A percentile compares a stretch with the other conserved stretches of the same genome.
phyloP scores from a whole-genome alignment of 2,797 vertebrate species.

The Anableps anableps region DNA sequence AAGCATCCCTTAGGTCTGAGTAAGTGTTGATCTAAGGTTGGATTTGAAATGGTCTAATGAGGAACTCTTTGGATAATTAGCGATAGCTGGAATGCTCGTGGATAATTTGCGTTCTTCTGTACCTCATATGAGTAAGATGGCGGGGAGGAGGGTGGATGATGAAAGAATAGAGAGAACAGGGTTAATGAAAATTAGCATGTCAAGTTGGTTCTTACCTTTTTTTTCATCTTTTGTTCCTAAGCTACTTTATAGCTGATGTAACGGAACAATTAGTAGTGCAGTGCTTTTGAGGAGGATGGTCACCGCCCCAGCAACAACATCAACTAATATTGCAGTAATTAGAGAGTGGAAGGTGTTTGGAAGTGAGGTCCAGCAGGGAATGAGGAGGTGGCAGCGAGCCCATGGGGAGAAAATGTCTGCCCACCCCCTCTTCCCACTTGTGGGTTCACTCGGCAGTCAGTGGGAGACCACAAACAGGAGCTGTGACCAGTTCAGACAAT shows the following conservation, averaged over 20 bases:
- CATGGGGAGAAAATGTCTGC: constrained; percentile 79
- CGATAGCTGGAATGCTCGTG: constrained; percentile 81
- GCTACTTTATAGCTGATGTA: constrained; percentile 84
- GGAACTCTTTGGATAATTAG: constrained; percentile 85
- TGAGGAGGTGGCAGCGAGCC: constrained; percentile 88
- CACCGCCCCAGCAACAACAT: constrained; percentile 43
- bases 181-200: constrained; percentile 85
- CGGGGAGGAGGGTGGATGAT: constrained; percentile 71
- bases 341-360: constrained; percentile 88
- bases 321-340: constrained; percentile 85
- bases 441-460: constrained; percentile 80
- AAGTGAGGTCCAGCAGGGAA: constrained; percentile 91
- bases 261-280: constrained; percentile 87
- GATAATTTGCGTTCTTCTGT: constrained; percentile 84
- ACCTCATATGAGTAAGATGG: constrained; percentile 69
- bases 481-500: constrained; percentile 90
- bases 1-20: constrained; percentile 84
- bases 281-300: constrained; percentile 73
- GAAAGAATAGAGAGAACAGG: constrained; percentile 79
- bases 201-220: constrained; percentile 75
- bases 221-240: constrained; percentile 74
- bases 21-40: constrained; percentile 85
- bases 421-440: constrained; percentile 59
- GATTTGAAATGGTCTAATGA: constrained; percentile 88
- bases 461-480: constrained; percentile 93